These are phyloP conservation scores for Galaxea fascicularis DNA, from an alignment of 92 coral and sea anemone species.

Conservation along the genomic window DNA sequence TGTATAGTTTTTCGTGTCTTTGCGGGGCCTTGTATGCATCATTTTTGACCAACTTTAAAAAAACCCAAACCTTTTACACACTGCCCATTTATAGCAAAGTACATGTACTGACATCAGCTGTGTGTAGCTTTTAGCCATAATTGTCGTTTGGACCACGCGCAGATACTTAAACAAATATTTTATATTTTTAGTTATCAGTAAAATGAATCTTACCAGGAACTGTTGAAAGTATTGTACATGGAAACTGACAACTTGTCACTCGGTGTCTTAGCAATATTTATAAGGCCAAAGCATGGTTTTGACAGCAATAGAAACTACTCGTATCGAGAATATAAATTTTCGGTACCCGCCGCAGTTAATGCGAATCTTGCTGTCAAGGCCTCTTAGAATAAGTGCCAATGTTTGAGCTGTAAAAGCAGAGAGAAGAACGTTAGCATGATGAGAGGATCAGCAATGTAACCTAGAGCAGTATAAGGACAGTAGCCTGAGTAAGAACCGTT, in stretches of 20 bases:
- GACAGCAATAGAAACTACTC: conserved; percentile 13
- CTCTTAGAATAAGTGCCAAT: too few species aligned
- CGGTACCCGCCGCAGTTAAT: conserved; percentile 26
- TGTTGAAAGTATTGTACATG: conserved; percentile 25
- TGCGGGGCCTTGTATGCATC: neutral
- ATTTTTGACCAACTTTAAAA: neutral
- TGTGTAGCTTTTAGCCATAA: conserved; percentile 14
- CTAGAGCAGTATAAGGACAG: too few species aligned
- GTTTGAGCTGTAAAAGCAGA: too few species aligned
- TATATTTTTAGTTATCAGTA: conserved; percentile 28
- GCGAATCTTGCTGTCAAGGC: conserved; percentile 25
- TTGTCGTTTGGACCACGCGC: conserved; percentile 27
- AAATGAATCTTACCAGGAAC: conserved; percentile 25
- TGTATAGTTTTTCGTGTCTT: neutral
- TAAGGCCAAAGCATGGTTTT: conserved; percentile 23
- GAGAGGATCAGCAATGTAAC: too few species aligned
- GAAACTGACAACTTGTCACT: conserved; percentile 37
- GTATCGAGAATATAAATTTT: conserved; percentile 16
- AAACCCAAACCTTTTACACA: conserved; percentile 30
- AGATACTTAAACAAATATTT: conserved; percentile 12
- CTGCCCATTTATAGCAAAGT: conserved; percentile 19
- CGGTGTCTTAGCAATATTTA: conserved; percentile 26
- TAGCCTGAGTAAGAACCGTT: too few species aligned
- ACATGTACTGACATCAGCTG: conserved; percentile 3
- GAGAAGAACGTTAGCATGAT: too few species aligned